Base-by-base conservation (phyloP, 2,797 vertebrate species). In the Babyrousa celebensis region DNA sequence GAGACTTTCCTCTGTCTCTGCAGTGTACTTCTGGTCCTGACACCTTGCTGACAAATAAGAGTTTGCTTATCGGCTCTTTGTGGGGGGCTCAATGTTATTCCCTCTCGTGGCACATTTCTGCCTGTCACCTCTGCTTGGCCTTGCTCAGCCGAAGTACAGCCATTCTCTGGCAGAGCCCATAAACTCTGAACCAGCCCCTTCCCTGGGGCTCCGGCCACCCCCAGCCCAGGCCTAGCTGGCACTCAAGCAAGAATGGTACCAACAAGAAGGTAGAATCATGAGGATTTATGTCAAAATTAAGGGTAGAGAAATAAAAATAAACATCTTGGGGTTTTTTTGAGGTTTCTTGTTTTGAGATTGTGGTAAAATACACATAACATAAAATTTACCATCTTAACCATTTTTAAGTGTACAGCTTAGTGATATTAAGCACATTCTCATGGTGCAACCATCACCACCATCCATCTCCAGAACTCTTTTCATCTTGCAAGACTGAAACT, bases 291-390 rank as follows among this genome's bases (percentile, higher is more conserved):
- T 85, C 77, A 93, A 63, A 82, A 74, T 43, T 68, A 77, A 79
- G 63, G n/a, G 7, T 78, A 68, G n/a, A 36, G 40, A 85, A 83
- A 56, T 54, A 62, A 74, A 96, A 92, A 90, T 70, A 62, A 67
- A 58, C 5, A 63, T 54, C 32, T 71, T 54, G 21, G 71, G 56
- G 0, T 54, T 68, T 71, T 78, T 48, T 48, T 48, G 36, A 74
- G 52, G 58, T 36, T 78, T 89, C n/a, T 54, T 72, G 9, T 75
- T 60, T 79, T 78, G 3, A 36, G 88, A 82, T 77, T 71, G 27
- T 82, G 25, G 29, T 68, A 75, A 92, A 74, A 65, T 94, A 77
- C 43, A 32, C 23, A 48, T 80, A 83, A 48, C 29, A 17, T 89
- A 56, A 85, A 83, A 58, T 27, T 63, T 68, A 67, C 23, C 25